Evolutionary conservation across 2,113 vertebrate species (phyloP), one percentile per base, ranked within the genome.

Genomic region (Lonchura striata): DNA sequence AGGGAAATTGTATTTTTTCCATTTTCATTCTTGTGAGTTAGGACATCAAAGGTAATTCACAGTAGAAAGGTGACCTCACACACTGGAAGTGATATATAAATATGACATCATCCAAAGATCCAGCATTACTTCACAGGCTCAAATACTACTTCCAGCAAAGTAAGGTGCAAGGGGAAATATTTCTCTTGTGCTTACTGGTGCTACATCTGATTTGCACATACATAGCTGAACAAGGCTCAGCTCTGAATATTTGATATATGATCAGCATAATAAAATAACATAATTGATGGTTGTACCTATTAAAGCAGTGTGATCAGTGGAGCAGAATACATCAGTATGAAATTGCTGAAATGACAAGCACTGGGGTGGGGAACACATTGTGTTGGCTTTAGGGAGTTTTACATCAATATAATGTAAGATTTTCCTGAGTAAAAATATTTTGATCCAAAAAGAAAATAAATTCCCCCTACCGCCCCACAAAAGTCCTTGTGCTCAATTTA

Each of bases 391-490:
- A 74, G 25, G 31, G 35, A 60, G 16, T 69, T 95, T 53, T 37
- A n/a, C 37, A 53, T 13, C 28, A 52, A 13, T 57, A 37, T 37
- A 75, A 57, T 16, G 8, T 68, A 39, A 68, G 33, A 75, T 15
- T 10, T 92, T 76, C 86, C 25, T 9, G 54, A 82, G 10, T 11
- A 65, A 72, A 91, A 61, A 33, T 27, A 77, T 35, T 76, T 85
- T 60, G 25, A 77, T 80, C n/a, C 22, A 52, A 65, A 86, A 86
- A 37, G 9, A 79, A 91, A 85, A 64, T 7, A 65, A 41, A 47
- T 9, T 18, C 3, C 8, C 12, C 2, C 10, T 2, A 24, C 2
- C 1, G 4, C 41, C 21, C 15, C 0, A 1, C 54, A 60, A 90
- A 80, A 46, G 11, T 25, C 19, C 11, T 82, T 33, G 15, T 33